Percentiles rank a stretch among this genome's conserved stretches.
These are phyloP conservation scores for Trypoxylon attenuatum DNA, from an alignment of 2,888 invertebrate genomes.

Conservation along the genomic window DNA sequence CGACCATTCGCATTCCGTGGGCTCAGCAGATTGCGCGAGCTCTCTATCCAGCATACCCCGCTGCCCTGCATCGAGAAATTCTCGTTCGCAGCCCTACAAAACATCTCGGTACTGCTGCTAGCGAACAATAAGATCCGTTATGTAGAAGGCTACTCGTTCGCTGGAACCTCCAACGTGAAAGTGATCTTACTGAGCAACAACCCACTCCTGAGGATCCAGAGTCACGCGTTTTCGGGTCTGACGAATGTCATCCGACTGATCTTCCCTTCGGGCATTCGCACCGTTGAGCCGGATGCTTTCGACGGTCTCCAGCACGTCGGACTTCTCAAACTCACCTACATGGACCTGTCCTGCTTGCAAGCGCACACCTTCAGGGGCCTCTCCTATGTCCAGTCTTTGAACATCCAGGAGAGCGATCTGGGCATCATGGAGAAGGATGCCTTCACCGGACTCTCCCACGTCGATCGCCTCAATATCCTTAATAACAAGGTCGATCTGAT, in stretches of 20 bases:
- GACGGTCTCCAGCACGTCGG: slow-evolving; percentile 89
- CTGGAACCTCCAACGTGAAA: slow-evolving; percentile 89
- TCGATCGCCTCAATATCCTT: slow-evolving; percentile 84
- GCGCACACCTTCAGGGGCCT: slow-evolving; percentile 86
- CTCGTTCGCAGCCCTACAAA: slow-evolving; percentile 89
- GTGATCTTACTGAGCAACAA: slow-evolving; percentile 90
- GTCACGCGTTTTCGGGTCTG: slow-evolving; percentile 89
- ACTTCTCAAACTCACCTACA: slow-evolving; percentile 86
- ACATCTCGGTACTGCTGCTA: slow-evolving; percentile 83
- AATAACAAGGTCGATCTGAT: slow-evolving; percentile 91
- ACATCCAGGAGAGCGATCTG: slow-evolving; percentile 88
- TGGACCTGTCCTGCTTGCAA: slow-evolving; percentile 85
- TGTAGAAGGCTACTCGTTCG: slow-evolving; percentile 87
- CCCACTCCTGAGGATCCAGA: slow-evolving; percentile 86
- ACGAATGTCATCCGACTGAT: slow-evolving; percentile 89
- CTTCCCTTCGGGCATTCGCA: slow-evolving; percentile 86
- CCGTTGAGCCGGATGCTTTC: slow-evolving; percentile 87
- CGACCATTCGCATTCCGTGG: slow-evolving; percentile 92
- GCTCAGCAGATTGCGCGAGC: slow-evolving; percentile 84
- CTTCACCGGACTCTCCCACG: slow-evolving; percentile 84
- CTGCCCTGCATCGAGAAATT: slow-evolving; percentile 87
- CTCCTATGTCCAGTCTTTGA: slow-evolving; percentile 83
- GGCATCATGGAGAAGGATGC: slow-evolving; percentile 84
- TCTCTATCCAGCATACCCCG: slow-evolving; percentile 91
- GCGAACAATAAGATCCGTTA: slow-evolving; percentile 83